A percentile compares a stretch with the other conserved stretches of the same genome.
Evolutionary conservation across 2,113 vertebrate species (phyloP).

Genomic region (Euleptes europaea): DNA sequence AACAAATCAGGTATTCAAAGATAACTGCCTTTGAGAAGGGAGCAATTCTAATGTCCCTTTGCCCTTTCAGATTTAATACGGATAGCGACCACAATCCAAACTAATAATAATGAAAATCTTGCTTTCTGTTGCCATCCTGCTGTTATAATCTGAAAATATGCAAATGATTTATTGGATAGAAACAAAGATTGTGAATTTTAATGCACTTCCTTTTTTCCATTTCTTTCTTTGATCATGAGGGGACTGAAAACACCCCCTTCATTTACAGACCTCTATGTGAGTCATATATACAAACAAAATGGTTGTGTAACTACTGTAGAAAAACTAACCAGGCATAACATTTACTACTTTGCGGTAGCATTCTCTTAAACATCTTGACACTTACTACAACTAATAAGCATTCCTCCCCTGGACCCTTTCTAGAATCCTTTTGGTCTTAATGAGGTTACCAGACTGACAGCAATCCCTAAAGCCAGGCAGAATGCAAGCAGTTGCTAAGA

Average conservation of each 20-base stretch:
- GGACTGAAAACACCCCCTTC: constrained; percentile 6
- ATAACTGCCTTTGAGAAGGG: constrained; percentile 40
- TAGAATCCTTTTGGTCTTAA: constrained; percentile 24
- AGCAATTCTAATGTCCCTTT: constrained; percentile 49
- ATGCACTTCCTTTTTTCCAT: constrained; percentile 1
- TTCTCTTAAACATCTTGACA: constrained; percentile 5
- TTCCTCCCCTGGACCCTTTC: constrained; percentile 40
- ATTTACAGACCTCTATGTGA: background rate
- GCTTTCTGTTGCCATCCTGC: constrained; percentile 12
- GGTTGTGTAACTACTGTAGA: background rate
- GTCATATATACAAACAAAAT: background rate
- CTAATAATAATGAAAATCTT: constrained; percentile 18
- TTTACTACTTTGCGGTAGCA: background rate
- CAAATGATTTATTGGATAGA: constrained; percentile 26
- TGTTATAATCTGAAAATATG: constrained; percentile 27
- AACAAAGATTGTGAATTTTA: constrained; percentile 41
- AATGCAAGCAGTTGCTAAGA: background rate
- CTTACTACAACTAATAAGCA: constrained; percentile 33
- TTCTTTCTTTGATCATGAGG: background rate
- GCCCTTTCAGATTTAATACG: constrained; percentile 42
- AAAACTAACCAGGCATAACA: background rate
- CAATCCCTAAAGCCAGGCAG: background rate
- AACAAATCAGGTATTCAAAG: constrained; percentile 42
- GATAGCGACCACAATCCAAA: constrained; percentile 37
- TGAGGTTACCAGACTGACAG: background rate